Base-by-base conservation (phyloP, 2,888 invertebrate genomes). In the Dermolepida albohirtum region DNA sequence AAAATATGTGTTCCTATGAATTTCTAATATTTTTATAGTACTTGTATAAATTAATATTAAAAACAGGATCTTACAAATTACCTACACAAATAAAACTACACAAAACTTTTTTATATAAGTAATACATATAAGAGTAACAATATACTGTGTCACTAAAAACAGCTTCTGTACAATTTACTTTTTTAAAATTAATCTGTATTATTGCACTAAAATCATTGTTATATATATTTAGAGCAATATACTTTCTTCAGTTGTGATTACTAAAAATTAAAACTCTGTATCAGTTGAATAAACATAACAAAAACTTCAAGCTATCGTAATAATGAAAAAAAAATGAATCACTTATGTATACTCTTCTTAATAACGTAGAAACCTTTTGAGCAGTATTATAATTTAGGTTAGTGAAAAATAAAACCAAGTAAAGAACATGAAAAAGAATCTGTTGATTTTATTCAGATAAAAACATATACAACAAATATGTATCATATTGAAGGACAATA, bases 381-480 rank as follows among this genome's bases (percentile, higher is more conserved):
- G 27, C 66, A 66, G 66, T 66, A 66, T 66, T 66, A 66, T 66
- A 55, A 57, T 66, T 66, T 66, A 66, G 66, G 66, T 57, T 55
- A 66, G 55, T 55, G 50, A 59, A 49, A 62, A 34, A n/a, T 47
- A 39, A 49, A 44, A 47, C 17, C 11, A 2, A 57, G 11, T 8
- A 39, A 29, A 47, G 29, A 62, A 47, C 34, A 34, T 7, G 34
- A 2, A 14, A 52, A 11, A 14, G 8, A 17, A 40, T 54, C 40
- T 22, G 39, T 40, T 54, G 11, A 40, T 16, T 54, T 10, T 51
- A 29, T 51, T 29, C 29, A 29, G 4, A 10, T 10, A 10, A 34
- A 6, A 34, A 6, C 34, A 34, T 8, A 22, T 22, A 2, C 22
- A 34, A 6, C 34, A 34, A 34, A n/a, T n/a, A n/a, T n/a, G n/a